Evolutionary conservation across 2,888 invertebrate genomes (phyloP).

Genomic region (Tetragonula carbonaria): DNA sequence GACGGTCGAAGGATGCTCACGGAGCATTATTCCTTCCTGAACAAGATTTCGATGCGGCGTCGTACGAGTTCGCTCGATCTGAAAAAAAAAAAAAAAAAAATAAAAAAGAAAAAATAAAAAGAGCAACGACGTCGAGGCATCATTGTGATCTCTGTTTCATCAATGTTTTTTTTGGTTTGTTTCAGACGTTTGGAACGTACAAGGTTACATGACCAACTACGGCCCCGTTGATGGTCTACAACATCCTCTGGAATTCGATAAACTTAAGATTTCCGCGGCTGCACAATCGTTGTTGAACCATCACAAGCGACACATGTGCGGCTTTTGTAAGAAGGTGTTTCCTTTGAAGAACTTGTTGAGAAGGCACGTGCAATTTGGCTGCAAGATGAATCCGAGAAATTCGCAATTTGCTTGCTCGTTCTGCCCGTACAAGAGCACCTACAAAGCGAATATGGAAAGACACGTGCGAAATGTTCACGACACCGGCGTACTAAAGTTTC

Average conservation of each 20-base stretch:
- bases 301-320: slow-evolving; percentile 72
- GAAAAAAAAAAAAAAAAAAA: slow-evolving; percentile 2
- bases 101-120: neutral
- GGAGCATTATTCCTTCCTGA: neutral
- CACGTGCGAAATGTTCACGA: slow-evolving; percentile 81
- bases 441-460: slow-evolving; percentile 82
- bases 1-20: neutral
- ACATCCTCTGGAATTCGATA: slow-evolving; percentile 43
- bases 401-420: slow-evolving; percentile 82
- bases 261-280: slow-evolving; percentile 29
- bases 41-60: neutral
- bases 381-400: slow-evolving; percentile 72
- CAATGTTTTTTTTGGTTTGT: slow-evolving; percentile 61
- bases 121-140: slow-evolving; percentile 5
- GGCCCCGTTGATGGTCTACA: slow-evolving; percentile 18
- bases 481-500: slow-evolving; percentile 71
- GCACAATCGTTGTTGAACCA: slow-evolving; percentile 18
- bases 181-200: slow-evolving; percentile 65
- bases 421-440: slow-evolving; percentile 81
- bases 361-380: slow-evolving; percentile 73
- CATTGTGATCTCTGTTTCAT: slow-evolving; percentile 54
- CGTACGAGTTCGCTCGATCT: slow-evolving; percentile 6
- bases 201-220: slow-evolving; percentile 40
- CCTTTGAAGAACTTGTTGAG: slow-evolving; percentile 71
- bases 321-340: slow-evolving; percentile 74